phyloP scores from a whole-genome alignment of 2,888 invertebrate species.

The Drosophila monieri region DNA sequence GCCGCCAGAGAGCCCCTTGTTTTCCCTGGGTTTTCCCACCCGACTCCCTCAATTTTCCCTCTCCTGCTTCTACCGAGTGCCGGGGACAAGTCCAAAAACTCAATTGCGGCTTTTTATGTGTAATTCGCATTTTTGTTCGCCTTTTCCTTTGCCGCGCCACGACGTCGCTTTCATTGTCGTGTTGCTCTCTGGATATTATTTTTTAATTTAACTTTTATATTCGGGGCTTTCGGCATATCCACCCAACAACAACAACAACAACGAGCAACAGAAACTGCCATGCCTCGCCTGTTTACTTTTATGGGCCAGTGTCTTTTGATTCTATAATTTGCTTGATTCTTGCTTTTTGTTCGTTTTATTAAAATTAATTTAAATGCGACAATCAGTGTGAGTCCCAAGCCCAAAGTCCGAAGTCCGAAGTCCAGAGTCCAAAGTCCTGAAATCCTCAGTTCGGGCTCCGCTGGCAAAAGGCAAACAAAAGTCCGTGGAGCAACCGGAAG shows the following conservation, averaged over 20 bases:
- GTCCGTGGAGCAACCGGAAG: slow-evolving; percentile 10
- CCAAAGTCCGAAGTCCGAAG: slow-evolving; percentile 6
- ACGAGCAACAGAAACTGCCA: neutral
- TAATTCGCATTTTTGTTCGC: slow-evolving; percentile 66
- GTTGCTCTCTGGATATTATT: slow-evolving; percentile 65
- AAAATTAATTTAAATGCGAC: slow-evolving; percentile 75
- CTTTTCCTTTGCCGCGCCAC: slow-evolving; percentile 22
- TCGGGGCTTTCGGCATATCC: slow-evolving; percentile 53
- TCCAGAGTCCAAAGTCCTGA: slow-evolving; percentile 2
- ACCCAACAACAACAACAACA: slow-evolving; percentile 2
- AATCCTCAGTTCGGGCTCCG: neutral
- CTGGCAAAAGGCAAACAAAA: slow-evolving; percentile 31
- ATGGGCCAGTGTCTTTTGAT: slow-evolving; percentile 59
- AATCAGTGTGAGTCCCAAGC: slow-evolving; percentile 28
- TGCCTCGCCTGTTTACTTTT: slow-evolving; percentile 50
- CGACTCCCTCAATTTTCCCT: neutral
- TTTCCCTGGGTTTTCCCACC: neutral
- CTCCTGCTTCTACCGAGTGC: neutral
- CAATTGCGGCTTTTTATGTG: slow-evolving; percentile 77
- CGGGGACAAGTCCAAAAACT: slow-evolving; percentile 50
- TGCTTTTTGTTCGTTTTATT: slow-evolving; percentile 51
- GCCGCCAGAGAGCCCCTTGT: neutral
- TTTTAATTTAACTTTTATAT: slow-evolving; percentile 77
- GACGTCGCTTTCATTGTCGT: slow-evolving; percentile 40
- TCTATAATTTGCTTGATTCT: slow-evolving; percentile 55